Evolutionary conservation across 30 jellyfish, hydroid and myxozoan genomes (phyloP).

Genomic region (Aurelia sp.): DNA sequence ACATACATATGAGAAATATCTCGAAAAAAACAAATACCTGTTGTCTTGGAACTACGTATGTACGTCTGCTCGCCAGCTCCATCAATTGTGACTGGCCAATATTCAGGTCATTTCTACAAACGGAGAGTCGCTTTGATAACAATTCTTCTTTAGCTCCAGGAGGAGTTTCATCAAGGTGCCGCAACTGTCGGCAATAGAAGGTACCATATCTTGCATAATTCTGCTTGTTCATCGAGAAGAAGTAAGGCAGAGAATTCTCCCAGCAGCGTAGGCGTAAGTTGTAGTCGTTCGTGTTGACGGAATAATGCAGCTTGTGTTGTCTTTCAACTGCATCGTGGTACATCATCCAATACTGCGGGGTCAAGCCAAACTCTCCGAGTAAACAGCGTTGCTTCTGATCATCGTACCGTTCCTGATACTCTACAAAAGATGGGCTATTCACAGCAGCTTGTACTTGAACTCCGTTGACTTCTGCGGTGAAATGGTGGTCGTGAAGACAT

Average conservation of each 20-base stretch:
- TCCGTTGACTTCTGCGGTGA: background rate
- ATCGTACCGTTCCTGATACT: background rate
- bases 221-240: slow-evolving; percentile 14
- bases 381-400: background rate
- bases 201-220: slow-evolving; percentile 26
- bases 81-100: slow-evolving; percentile 41
- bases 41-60: slow-evolving; percentile 35
- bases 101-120: slow-evolving; percentile 6
- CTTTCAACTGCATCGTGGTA: background rate
- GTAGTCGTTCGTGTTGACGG: background rate
- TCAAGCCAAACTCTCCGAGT: slow-evolving; percentile 3
- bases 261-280: background rate
- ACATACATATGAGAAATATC: background rate
- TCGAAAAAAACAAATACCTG: background rate
- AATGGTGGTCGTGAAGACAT: no score
- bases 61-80: slow-evolving; percentile 54
- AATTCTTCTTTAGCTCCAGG: slow-evolving; percentile 37
- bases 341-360: slow-evolving; percentile 12
- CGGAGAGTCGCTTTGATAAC: slow-evolving; percentile 19
- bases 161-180: slow-evolving; percentile 15
- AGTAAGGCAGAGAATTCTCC: slow-evolving; percentile 5
- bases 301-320: background rate
- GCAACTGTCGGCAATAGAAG: slow-evolving; percentile 8
- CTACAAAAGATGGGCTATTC: background rate
- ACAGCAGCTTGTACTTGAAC: background rate